Evolutionary conservation across 1,140 invertebrate species (phyloP), one percentile per base, ranked within the genome.

Genomic region (Parapsyche elsis): DNA sequence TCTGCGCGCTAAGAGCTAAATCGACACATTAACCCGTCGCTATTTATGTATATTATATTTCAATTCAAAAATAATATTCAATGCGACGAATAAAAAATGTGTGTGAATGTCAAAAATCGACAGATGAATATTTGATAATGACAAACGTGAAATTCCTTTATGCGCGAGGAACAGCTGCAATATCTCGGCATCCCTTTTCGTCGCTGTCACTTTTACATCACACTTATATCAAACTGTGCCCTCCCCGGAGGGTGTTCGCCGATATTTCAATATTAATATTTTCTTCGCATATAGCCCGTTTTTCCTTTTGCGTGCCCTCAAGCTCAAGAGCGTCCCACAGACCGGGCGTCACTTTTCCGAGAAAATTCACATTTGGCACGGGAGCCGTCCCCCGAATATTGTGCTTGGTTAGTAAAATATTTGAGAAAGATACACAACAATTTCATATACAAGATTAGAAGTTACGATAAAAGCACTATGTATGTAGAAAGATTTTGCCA

Each of bases 141-240:
- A 67, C 64, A 67, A 67, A 67, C 64, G 64, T 30, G 64, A 67
- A 67, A 67, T 67, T 67, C 64, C 21, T 61, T 61, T 61, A 61
- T 67, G 64, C 21, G 24, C 26, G 24, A 67, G 24, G 64, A 67
- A 30, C 57, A 30, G 64, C 64, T 30, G 64, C 64, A 30, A 67
- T 67, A 67, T 67, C 21, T 67, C 10, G 10, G 24, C 24, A 30
- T 14, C 64, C 64, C 64, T 24, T 46, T 12, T 67, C 21, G 64
- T 23, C 53, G 21, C 59, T 80, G 71, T 80, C 71, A 38, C 61
- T 24, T 57, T 64, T 24, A 76, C 71, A 75, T 80, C 79, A 70
- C 79, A 67, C 77, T 79, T 38, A 26, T 80, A 67, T 80, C 79
- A 80, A 75, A 76, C 79, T 80, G 76, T 64, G 19, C 67, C 30